Evolutionary conservation across 2,888 invertebrate genomes (phyloP).

Genomic region (Heliconius charithonia): DNA sequence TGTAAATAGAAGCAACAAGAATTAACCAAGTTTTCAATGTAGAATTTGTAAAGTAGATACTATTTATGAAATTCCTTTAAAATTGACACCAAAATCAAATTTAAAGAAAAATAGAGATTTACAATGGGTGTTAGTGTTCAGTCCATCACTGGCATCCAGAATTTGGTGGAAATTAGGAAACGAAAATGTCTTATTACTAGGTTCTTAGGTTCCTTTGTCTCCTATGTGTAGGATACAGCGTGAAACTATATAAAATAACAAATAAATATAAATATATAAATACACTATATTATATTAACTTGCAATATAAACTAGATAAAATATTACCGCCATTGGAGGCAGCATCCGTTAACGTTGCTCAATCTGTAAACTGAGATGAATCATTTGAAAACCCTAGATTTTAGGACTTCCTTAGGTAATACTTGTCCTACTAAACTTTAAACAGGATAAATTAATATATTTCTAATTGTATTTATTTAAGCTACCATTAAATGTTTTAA

Average conservation of each 20-base stretch:
- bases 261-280: not conserved
- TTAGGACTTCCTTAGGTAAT: constrained; percentile 2
- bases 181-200: too few relatives aligned
- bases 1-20: too few relatives aligned
- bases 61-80: not conserved
- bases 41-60: too few relatives aligned
- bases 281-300: not conserved
- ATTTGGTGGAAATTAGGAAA: too few relatives aligned
- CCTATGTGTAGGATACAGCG: too few relatives aligned
- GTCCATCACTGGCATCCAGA: too few relatives aligned
- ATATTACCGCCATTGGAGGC: not conserved
- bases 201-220: too few relatives aligned
- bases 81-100: not conserved
- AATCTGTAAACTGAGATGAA: not conserved
- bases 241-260: too few relatives aligned
- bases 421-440: not conserved
- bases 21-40: too few relatives aligned
- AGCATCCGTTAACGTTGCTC: not conserved
- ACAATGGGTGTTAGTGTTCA: too few relatives aligned
- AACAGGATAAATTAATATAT: not conserved
- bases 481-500: too few relatives aligned
- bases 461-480: not conserved
- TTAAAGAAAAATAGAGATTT: too few relatives aligned
- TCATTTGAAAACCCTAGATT: not conserved
- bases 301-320: not conserved